Evolutionary conservation across 2,888 invertebrate genomes (phyloP).

Genomic region (Lasioglossum marginatum): DNA sequence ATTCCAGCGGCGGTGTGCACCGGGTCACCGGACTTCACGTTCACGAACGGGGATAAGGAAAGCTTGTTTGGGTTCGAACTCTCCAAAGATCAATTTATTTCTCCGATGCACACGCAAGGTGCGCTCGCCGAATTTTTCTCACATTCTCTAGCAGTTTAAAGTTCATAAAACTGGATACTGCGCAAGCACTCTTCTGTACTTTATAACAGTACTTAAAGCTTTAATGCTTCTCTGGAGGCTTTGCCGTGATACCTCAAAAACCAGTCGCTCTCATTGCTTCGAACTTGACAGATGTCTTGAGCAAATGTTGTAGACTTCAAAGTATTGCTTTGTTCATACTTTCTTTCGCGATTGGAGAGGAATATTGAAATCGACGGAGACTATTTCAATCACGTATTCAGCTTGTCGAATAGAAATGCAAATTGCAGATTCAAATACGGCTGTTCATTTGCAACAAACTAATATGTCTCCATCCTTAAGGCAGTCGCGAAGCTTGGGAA

Average conservation of each 20-base stretch:
- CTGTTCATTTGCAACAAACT: neutral
- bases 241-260: too few species aligned
- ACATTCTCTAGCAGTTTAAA: neutral
- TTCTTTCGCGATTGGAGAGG: neutral
- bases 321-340: too few species aligned
- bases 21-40: constrained; percentile 75
- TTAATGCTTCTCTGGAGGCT: too few species aligned
- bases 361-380: neutral
- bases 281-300: too few species aligned
- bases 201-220: neutral
- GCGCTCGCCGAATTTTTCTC: neutral
- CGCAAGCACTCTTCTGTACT: neutral
- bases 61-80: constrained; percentile 10
- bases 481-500: neutral
- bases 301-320: too few species aligned
- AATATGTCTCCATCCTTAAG: neutral
- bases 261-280: too few species aligned
- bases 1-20: constrained; percentile 71
- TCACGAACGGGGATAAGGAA: constrained; percentile 50
- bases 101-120: neutral
- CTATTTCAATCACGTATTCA: neutral
- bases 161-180: neutral
- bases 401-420: neutral
- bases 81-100: neutral
- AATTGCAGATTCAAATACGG: neutral